These are phyloP conservation scores for Podabrus alpinus DNA, from an alignment of 2,888 invertebrate species.

Conservation along the genomic window DNA sequence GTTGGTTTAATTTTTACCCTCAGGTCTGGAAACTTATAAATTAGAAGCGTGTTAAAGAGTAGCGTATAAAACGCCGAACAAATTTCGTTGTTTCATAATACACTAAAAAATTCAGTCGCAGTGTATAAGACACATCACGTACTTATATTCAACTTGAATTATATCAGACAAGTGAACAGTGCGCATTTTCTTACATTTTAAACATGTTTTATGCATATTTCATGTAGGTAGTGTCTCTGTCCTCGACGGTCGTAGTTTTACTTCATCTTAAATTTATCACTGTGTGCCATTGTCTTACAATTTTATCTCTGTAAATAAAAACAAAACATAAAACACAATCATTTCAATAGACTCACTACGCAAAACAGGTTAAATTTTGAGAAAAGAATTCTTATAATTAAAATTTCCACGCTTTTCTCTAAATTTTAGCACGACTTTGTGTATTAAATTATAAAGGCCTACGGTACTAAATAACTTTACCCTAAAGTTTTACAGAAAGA, in stretches of 20 bases:
- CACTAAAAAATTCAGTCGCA: constrained; percentile 7
- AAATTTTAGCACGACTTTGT: neutral
- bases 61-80: neutral
- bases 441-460: neutral
- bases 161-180: constrained; percentile 19
- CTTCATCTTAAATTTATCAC: constrained; percentile 20
- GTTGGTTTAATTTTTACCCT: neutral
- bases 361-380: neutral
- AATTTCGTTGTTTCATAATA: neutral
- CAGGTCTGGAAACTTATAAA: neutral
- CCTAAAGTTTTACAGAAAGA: neutral
- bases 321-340: neutral
- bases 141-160: constrained; percentile 16
- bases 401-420: neutral
- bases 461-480: neutral
- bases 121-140: constrained; percentile 21
- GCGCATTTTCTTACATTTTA: constrained; percentile 24
- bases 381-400: neutral
- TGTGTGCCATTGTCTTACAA: neutral
- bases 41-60: neutral
- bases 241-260: constrained; percentile 12
- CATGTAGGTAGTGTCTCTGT: constrained; percentile 18
- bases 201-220: constrained; percentile 23
- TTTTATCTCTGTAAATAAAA: neutral
- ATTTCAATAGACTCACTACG: neutral